Conservation (phyloP, 2,113 vertebrate species). For the Maylandia zebra region DNA sequence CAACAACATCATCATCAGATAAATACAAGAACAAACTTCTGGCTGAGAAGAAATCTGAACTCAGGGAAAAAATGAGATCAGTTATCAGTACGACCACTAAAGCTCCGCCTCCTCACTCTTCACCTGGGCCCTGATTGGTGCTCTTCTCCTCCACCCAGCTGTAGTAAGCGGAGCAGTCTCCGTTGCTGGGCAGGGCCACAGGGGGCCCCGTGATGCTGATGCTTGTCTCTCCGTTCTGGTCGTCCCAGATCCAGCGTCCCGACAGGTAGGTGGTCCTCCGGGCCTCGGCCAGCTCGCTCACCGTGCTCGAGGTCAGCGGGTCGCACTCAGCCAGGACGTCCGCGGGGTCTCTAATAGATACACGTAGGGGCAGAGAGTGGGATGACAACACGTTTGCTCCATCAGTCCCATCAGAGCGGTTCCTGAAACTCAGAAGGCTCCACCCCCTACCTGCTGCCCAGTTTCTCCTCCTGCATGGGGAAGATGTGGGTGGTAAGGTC, state of each 20-base stretch:
- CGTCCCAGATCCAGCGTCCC: conserved; percentile 94
- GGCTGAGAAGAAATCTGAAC: background rate
- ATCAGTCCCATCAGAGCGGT: background rate
- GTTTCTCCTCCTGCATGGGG: conserved; percentile 87
- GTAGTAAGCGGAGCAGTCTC: conserved; percentile 96
- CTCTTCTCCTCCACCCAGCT: conserved; percentile 78
- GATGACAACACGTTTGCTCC: background rate
- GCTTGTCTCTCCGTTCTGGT: conserved; percentile 96
- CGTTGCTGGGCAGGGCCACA: conserved; percentile 89
- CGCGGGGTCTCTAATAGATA: conserved; percentile 79
- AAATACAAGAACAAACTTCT: background rate
- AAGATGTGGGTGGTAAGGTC: conserved; percentile 92
- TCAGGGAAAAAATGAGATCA: background rate
- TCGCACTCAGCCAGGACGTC: conserved; percentile 83
- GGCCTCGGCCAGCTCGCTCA: conserved; percentile 93
- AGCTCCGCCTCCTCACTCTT: background rate
- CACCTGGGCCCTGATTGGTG: conserved; percentile 87
- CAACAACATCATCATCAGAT: background rate
- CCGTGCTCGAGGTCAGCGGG: conserved; percentile 90
- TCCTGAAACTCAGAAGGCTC: background rate
- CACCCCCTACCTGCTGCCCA: conserved; percentile 73
- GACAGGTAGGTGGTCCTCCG: conserved; percentile 94
- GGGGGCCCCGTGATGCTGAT: conserved; percentile 88
- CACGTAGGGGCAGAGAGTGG: background rate
- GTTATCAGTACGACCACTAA: background rate